Percentiles rank a stretch among this genome's conserved stretches.
phyloP scores from a whole-genome alignment of 2,888 invertebrate species.

The Neuroscelio doddi region DNA sequence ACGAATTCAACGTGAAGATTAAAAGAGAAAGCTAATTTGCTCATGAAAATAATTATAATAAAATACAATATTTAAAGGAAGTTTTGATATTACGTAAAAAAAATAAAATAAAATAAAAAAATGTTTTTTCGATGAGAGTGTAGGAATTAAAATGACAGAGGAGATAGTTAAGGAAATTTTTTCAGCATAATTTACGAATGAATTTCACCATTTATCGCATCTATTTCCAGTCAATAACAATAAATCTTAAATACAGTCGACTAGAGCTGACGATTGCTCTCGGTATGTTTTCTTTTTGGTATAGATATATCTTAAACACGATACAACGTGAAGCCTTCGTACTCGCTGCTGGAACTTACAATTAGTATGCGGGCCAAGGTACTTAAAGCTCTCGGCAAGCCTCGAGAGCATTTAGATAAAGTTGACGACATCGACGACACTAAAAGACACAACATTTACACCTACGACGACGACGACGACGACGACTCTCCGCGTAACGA shows the following conservation, averaged over 20 bases:
- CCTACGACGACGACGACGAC: conserved; percentile 19
- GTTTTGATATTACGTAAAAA: no score
- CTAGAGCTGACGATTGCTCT: conserved; percentile 56
- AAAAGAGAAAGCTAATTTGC: no score
- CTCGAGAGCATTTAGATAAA: conserved; percentile 34
- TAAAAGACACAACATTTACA: conserved; percentile 38
- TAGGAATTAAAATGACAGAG: conserved; percentile 2
- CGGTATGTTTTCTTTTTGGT: conserved; percentile 50
- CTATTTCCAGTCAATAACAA: conserved; percentile 53
- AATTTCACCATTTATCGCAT: conserved; percentile 16
- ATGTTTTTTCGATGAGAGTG: neutral
- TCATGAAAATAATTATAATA: no score
- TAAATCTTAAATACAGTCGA: conserved; percentile 62
- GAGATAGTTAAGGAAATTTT: neutral
- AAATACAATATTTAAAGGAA: no score
- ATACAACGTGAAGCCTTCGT: conserved; percentile 14
- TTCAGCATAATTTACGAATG: conserved; percentile 6
- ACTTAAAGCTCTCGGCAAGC: conserved; percentile 27
- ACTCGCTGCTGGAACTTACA: conserved; percentile 36
- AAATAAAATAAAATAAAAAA: conserved; percentile 12
- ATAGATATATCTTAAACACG: conserved; percentile 39
- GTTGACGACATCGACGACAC: conserved; percentile 32
- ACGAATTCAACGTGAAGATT: no score
- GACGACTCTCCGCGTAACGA: conserved; percentile 5
- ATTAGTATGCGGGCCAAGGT: conserved; percentile 46